These are phyloP conservation scores for Pleuronectes platessa DNA, from an alignment of 2,113 vertebrate species.

Conservation along the genomic window DNA sequence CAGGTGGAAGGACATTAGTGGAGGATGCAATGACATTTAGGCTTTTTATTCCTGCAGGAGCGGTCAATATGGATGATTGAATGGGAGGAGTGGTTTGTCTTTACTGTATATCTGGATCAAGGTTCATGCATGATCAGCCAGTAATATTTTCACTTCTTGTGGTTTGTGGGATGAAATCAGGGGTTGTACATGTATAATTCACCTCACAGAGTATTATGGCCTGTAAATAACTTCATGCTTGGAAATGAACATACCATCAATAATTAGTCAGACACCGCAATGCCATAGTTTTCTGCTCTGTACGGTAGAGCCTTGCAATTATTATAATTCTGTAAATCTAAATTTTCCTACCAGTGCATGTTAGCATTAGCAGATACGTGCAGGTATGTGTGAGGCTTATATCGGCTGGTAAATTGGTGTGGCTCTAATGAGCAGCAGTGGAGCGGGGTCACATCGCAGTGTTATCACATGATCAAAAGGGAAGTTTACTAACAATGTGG, in stretches of 20 bases:
- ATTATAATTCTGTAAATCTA: no score
- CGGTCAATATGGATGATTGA: conserved; percentile 14
- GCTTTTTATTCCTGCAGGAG: conserved; percentile 14
- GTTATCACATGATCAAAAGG: no score
- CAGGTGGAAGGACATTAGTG: conserved; percentile 34
- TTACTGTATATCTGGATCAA: not conserved
- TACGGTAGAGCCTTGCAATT: no score
- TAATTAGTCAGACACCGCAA: no score
- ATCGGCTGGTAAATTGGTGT: no score
- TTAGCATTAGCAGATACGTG: no score
- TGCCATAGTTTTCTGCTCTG: no score
- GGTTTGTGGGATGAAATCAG: not conserved
- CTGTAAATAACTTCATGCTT: not conserved
- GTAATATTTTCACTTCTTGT: conserved; percentile 1
- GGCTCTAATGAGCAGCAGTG: no score
- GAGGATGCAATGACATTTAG: conserved; percentile 39
- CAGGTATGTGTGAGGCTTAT: no score
- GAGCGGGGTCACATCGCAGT: no score
- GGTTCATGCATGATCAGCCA: not conserved
- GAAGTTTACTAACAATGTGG: no score
- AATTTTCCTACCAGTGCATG: no score
- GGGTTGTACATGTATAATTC: conserved; percentile 7
- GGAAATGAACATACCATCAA: not conserved
- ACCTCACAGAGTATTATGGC: conserved; percentile 3
- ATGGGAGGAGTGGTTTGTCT: not conserved